phyloP scores from a whole-genome alignment of 2,113 vertebrate genomes.

The Poecile atricapillus region DNA sequence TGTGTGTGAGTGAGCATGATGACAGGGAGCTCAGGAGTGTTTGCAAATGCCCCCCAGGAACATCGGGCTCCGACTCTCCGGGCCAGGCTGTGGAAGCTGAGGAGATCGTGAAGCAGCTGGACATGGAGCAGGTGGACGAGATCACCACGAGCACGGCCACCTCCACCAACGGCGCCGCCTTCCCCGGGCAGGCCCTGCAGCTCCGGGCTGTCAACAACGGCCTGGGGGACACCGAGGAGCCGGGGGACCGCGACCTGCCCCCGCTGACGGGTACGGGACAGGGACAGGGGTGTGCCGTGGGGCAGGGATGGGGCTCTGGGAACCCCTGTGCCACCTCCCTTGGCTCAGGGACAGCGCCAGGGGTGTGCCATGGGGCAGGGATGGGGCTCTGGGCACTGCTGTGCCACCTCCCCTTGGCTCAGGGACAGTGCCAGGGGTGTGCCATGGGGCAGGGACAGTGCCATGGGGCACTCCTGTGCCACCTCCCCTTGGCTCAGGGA shows the following conservation, averaged over 20 bases:
- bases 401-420: neutral
- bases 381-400: too few species aligned
- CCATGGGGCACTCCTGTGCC: too few species aligned
- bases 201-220: constrained; percentile 74
- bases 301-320: too few species aligned
- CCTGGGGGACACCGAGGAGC: constrained; percentile 80
- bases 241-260: constrained; percentile 84
- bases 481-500: neutral
- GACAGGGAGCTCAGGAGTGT: neutral
- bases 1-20: neutral
- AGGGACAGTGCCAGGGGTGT: neutral
- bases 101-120: constrained; percentile 94
- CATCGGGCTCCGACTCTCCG: constrained; percentile 90
- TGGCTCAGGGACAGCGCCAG: too few species aligned
- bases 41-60: constrained; percentile 66
- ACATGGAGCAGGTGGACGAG: constrained; percentile 92
- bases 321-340: too few species aligned
- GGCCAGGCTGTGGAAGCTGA: constrained; percentile 92
- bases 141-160: constrained; percentile 85
- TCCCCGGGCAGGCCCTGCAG: constrained; percentile 72
- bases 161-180: constrained; percentile 79
- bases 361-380: too few species aligned
- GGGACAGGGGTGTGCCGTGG: too few species aligned
- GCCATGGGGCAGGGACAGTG: too few species aligned
- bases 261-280: constrained; percentile 84